Base-by-base conservation (phyloP, 2,888 invertebrate genomes). In the Pyrgus malvae region DNA sequence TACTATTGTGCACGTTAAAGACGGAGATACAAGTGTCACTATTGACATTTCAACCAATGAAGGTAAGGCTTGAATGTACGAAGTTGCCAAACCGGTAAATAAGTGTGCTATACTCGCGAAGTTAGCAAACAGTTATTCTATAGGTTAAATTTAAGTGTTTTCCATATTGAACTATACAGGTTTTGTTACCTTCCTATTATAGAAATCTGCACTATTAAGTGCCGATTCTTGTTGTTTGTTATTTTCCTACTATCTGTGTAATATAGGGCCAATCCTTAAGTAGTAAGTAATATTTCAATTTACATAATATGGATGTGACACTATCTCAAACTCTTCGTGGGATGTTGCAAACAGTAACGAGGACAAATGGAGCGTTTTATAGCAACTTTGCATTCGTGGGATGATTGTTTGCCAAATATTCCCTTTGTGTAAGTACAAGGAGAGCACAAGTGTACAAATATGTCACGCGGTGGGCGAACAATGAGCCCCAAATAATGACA, bases 391-490 rank as follows among this genome's bases (percentile, higher is more conserved):
- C 6, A 21, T n/a, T n/a, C n/a, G n/a, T n/a, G n/a, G n/a, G n/a
- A n/a, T n/a, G n/a, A n/a, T 23, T 23, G 23, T 23, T 23, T 6
- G 23, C 4, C 23, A 23, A 23, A 23, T 23, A 23, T 3, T 23
- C 6, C 11, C 1, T 3, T 74, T 72, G 69, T 59, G 9, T 9
- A 17, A 4, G 17, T 42, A 50, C 14, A n/a, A n/a, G n/a, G n/a
- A n/a, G n/a, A n/a, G n/a, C n/a, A n/a, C 67, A 69, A 69, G 66
- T 69, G 67, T 65, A 68, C 67, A 56, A 58, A 62, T 66, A 59
- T 62, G 59, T 66, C 64, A 56, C 46, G 48, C 61, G 49, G 74
- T 76, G 72, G 79, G 78, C 65, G 75, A 60, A 73, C 79, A 79
- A 80, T 79, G 65, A 69, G 60, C 27, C 60, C 61, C 62, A 50